These are phyloP conservation scores for Leptestheria dahalacensis DNA, from an alignment of 1,140 invertebrate genomes.

Conservation along the genomic window DNA sequence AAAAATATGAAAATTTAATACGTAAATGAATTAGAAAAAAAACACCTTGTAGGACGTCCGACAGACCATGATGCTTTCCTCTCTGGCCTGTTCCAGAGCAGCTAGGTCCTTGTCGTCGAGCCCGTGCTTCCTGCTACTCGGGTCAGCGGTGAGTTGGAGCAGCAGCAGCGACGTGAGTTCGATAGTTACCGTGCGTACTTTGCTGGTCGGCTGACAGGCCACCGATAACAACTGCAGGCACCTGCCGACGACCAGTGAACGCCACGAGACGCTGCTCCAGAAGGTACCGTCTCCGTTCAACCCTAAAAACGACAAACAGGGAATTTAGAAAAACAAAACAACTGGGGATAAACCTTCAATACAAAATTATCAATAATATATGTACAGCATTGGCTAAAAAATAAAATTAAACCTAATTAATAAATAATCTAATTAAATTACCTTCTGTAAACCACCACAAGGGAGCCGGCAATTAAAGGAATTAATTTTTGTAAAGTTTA, in stretches of 20 bases:
- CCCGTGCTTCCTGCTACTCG: conserved; percentile 20
- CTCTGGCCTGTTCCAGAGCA: conserved; percentile 58
- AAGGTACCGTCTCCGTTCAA: conserved; percentile 1
- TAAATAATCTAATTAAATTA: no score
- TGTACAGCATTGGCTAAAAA: no score
- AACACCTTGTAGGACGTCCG: conserved; percentile 79
- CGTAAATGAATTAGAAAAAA: no score
- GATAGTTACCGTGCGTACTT: conserved; percentile 75
- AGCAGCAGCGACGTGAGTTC: conserved; percentile 72
- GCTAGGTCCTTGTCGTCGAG: conserved; percentile 46
- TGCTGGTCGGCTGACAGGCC: conserved; percentile 28
- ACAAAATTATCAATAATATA: no score
- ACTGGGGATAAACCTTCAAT: no score
- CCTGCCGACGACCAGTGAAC: background rate
- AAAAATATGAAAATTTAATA: no score
- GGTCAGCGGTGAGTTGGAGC: conserved; percentile 33
- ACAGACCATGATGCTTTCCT: conserved; percentile 69
- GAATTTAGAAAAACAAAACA: conserved; percentile 17
- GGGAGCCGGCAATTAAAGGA: no score
- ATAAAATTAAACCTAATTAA: no score
- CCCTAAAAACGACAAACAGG: conserved; percentile 14
- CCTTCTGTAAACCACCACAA: no score
- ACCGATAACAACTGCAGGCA: conserved; percentile 25
- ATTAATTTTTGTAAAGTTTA: no score
- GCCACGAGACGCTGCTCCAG: background rate